Evolutionary conservation across 2,113 vertebrate species (phyloP).

Genomic region (Bos indicus): DNA sequence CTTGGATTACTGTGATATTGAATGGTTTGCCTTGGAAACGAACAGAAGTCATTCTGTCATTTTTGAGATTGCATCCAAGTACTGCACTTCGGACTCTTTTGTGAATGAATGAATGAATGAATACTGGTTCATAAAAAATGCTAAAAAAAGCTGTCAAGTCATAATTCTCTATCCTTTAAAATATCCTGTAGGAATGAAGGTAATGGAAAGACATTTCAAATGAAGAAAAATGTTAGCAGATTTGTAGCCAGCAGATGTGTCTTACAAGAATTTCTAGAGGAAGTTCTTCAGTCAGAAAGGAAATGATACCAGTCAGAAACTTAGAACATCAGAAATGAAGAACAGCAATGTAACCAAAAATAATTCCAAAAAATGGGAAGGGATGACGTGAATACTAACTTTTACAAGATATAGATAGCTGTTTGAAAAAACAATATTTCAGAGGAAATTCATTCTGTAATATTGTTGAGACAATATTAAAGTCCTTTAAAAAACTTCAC

Average conservation of each 20-base stretch:
- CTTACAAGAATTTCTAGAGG: not conserved
- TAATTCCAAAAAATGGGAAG: constrained; percentile 16
- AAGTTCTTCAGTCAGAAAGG: constrained; percentile 29
- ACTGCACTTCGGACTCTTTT: too few relatives aligned
- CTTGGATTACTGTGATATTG: too few relatives aligned
- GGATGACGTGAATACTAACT: not conserved
- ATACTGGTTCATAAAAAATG: not conserved
- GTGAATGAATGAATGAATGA: not conserved
- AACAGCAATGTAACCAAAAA: not conserved
- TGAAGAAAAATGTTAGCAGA: not conserved
- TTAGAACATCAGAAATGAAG: not conserved
- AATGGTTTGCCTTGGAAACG: too few relatives aligned
- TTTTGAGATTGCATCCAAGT: too few relatives aligned
- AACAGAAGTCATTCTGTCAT: too few relatives aligned
- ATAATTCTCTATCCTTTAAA: not conserved
- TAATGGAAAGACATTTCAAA: not conserved
- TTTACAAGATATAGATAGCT: not conserved
- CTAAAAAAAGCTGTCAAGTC: not conserved
- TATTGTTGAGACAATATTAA: not conserved
- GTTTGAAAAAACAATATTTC: not conserved
- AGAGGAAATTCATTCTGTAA: not conserved
- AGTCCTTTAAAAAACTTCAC: not conserved
- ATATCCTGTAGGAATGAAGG: not conserved
- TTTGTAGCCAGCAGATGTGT: not conserved
- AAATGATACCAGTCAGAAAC: constrained; percentile 5